A percentile compares a stretch with the other conserved stretches of the same genome.
Evolutionary conservation across 2,888 invertebrate species (phyloP).

Genomic region (Spisula solida): DNA sequence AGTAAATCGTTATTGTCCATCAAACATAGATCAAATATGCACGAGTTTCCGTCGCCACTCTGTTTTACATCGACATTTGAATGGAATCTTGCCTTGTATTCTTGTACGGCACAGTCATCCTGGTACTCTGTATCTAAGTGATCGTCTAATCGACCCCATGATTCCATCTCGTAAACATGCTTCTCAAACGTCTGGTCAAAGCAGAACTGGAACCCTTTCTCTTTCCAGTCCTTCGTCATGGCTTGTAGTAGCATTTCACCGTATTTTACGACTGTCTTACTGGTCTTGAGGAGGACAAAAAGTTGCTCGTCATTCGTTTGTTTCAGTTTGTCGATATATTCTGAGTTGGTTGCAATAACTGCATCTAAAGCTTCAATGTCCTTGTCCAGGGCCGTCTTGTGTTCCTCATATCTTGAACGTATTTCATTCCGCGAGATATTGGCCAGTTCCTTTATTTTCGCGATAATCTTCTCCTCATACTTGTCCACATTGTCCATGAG

Average conservation of each 20-base stretch:
- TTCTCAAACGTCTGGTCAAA: constrained; percentile 14
- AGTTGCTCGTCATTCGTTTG: constrained; percentile 9
- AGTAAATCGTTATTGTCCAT: constrained; percentile 17
- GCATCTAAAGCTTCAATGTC: constrained; percentile 18
- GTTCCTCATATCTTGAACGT: constrained; percentile 30
- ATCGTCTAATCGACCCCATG: neutral
- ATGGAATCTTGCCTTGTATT: constrained; percentile 3
- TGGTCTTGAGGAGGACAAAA: constrained; percentile 5
- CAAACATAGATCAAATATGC: neutral
- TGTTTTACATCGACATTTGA: neutral
- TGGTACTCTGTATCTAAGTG: too few relatives aligned
- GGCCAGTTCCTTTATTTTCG: constrained; percentile 39
- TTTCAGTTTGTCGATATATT: constrained; percentile 1
- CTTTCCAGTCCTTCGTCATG: constrained; percentile 26
- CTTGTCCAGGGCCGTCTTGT: constrained; percentile 17
- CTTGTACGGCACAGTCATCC: neutral
- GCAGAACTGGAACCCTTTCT: constrained; percentile 28
- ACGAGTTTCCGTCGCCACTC: neutral
- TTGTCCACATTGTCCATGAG: constrained; percentile 29
- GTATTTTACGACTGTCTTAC: constrained; percentile 20
- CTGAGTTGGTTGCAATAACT: constrained; percentile 10
- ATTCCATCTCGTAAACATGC: neutral
- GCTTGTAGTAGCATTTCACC: constrained; percentile 16
- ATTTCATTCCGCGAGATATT: constrained; percentile 30
- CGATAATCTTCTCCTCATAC: constrained; percentile 23